phyloP scores from a whole-genome alignment of 2,797 vertebrate genomes.

The Typhlichthys subterraneus region DNA sequence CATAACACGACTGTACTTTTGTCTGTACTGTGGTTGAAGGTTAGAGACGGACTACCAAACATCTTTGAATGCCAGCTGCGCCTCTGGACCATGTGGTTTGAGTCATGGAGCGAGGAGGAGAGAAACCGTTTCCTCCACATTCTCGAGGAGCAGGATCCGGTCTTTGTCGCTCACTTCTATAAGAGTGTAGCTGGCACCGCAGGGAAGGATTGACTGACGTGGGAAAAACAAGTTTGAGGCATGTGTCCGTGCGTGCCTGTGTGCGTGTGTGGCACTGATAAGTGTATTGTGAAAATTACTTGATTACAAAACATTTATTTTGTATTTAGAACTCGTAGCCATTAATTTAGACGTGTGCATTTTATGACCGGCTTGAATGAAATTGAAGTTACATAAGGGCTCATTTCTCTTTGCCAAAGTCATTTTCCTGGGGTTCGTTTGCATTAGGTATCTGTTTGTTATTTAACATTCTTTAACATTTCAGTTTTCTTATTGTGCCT shows the following conservation, averaged over 20 bases:
- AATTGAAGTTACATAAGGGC: background rate
- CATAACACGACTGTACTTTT: background rate
- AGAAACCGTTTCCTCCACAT: slow-evolving; percentile 85
- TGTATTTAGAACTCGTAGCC: no score
- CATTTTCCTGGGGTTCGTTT: background rate
- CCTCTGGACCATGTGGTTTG: slow-evolving; percentile 93
- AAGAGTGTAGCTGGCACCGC: slow-evolving; percentile 81
- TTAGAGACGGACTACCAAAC: slow-evolving; percentile 82
- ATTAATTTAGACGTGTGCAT: no score
- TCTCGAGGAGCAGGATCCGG: slow-evolving; percentile 81
- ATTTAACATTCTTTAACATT: background rate
- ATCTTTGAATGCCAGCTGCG: slow-evolving; percentile 91
- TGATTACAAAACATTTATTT: no score
- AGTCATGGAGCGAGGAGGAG: slow-evolving; percentile 88
- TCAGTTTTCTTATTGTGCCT: background rate
- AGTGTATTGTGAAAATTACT: no score
- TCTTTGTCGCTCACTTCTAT: slow-evolving; percentile 85
- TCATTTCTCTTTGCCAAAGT: slow-evolving; percentile 20
- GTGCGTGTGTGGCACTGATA: no score
- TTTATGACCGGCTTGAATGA: no score
- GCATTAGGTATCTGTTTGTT: background rate
- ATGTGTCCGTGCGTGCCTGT: background rate
- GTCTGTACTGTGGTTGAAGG: slow-evolving; percentile 48
- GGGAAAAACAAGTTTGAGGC: no score
- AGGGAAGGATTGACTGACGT: slow-evolving; percentile 75